Evolutionary conservation across 2,113 vertebrate genomes (phyloP).

Genomic region (Typhlomys cinereus): DNA sequence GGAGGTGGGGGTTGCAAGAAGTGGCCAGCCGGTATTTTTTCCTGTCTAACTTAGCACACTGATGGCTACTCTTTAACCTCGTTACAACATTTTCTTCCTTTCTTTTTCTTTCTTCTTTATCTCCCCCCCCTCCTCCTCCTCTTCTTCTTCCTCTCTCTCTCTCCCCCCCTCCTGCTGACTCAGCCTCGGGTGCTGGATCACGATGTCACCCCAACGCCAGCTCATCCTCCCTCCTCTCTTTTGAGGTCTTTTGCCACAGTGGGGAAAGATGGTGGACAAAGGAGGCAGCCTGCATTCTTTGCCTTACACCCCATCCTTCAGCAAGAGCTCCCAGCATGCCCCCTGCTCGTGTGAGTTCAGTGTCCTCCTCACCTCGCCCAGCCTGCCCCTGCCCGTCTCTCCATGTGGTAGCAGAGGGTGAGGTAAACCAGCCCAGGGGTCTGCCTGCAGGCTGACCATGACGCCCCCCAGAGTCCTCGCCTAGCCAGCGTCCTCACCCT

Average conservation of each 20-base stretch:
- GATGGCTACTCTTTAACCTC: too few species aligned
- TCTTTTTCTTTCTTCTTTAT: too few species aligned
- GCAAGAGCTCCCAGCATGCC: fast-evolving
- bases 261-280: background rate
- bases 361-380: background rate
- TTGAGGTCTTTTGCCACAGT: background rate
- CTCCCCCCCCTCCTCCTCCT: too few species aligned
- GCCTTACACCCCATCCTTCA: background rate
- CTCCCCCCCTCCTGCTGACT: too few species aligned
- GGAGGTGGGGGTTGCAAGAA: too few species aligned
- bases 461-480: background rate
- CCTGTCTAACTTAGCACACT: too few species aligned
- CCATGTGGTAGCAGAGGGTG: background rate
- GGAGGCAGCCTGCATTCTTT: background rate
- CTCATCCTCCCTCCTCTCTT: background rate
- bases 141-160: too few species aligned
- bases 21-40: too few species aligned
- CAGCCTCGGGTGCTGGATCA: background rate
- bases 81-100: too few species aligned
- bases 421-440: background rate
- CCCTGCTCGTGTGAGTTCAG: fast-evolving
- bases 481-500: too few species aligned
- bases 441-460: background rate
- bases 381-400: background rate
- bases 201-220: too few species aligned